phyloP scores from a whole-genome alignment of 1,140 invertebrate species.

The Dendrolimus punctatus region DNA sequence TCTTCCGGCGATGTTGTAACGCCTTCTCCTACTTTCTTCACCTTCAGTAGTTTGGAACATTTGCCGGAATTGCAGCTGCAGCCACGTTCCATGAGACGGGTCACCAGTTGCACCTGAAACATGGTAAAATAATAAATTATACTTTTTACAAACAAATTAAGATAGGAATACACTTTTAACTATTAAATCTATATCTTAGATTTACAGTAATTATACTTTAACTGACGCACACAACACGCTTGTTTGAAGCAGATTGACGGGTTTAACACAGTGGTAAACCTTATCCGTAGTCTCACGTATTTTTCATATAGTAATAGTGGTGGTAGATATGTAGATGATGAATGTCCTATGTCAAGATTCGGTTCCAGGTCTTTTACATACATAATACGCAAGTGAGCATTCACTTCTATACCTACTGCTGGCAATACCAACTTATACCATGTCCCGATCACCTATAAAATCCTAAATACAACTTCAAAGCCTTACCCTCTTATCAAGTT shows the following conservation, averaged over 20 bases:
- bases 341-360: no score
- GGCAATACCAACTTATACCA: no score
- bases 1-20: constrained; percentile 85
- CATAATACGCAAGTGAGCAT: no score
- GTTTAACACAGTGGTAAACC: no score
- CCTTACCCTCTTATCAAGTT: constrained; percentile 75
- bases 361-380: no score
- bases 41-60: constrained; percentile 79
- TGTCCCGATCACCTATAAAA: neutral
- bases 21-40: constrained; percentile 85
- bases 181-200: no score
- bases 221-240: no score
- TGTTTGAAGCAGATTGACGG: no score
- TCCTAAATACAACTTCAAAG: neutral
- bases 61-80: constrained; percentile 80
- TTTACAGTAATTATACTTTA: no score
- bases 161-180: no score
- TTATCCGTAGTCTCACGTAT: neutral
- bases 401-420: no score
- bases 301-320: neutral
- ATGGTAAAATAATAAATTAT: constrained; percentile 1
- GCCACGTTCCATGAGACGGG: constrained; percentile 77
- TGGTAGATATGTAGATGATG: no score
- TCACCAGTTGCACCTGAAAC: constrained; percentile 77
- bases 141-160: neutral